Evolutionary conservation across 1,140 invertebrate species (phyloP).

Genomic region (Drosophila cardini): DNA sequence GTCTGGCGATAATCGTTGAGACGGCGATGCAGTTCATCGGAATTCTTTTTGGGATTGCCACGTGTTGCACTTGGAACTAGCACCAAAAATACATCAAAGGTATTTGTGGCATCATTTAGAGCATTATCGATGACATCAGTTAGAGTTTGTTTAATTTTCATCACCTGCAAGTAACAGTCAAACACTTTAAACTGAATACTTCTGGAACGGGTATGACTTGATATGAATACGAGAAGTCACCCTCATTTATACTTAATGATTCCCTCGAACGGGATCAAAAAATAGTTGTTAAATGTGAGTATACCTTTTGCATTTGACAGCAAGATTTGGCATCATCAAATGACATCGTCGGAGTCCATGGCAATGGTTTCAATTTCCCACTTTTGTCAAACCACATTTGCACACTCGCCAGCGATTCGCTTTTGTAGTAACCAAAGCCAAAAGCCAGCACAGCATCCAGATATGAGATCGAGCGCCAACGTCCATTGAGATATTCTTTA

Average conservation of each 20-base stretch:
- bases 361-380: constrained; percentile 48
- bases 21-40: constrained; percentile 42
- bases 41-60: constrained; percentile 64
- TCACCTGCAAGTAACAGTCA: no score
- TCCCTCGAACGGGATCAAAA: no score
- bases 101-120: constrained; percentile 24
- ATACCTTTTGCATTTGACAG: constrained; percentile 54
- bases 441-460: constrained; percentile 69
- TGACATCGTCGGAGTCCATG: constrained; percentile 59
- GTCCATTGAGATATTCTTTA: constrained; percentile 57
- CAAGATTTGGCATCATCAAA: constrained; percentile 54
- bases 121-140: constrained; percentile 52
- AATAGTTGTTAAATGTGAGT: no score
- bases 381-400: constrained; percentile 60
- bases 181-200: no score
- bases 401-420: constrained; percentile 59
- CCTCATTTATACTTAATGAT: no score
- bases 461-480: constrained; percentile 51
- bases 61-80: constrained; percentile 71
- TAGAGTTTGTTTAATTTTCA: constrained; percentile 64
- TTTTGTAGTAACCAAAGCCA: constrained; percentile 74
- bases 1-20: constrained; percentile 69
- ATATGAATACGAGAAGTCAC: no score
- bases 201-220: no score
- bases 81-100: constrained; percentile 74